A percentile compares a stretch with the other conserved stretches of the same genome.
Evolutionary conservation across 1,140 invertebrate species (phyloP).

Genomic region (Ylistrum balloti): DNA sequence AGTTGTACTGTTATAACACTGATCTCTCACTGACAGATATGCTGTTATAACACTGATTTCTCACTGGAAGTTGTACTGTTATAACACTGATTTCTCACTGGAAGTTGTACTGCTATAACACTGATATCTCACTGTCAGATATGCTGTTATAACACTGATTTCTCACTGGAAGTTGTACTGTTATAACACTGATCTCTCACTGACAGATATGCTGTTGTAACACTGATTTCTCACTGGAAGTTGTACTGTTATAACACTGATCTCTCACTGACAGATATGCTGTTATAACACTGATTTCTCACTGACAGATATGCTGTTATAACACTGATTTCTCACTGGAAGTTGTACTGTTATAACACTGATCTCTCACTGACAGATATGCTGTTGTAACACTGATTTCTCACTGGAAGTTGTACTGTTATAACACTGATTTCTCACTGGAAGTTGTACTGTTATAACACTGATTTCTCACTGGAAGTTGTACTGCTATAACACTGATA

Average conservation of each 20-base stretch:
- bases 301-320: not conserved
- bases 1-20: not conserved
- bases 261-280: not conserved
- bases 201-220: not conserved
- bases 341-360: not conserved
- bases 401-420: slow-evolving; percentile 18
- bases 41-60: not conserved
- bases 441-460: not conserved
- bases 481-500: not conserved
- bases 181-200: not conserved
- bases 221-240: not conserved
- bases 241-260: not conserved
- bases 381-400: not conserved
- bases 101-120: not conserved
- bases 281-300: not conserved
- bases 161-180: slow-evolving; percentile 10
- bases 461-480: not conserved
- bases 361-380: not conserved
- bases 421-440: not conserved
- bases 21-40: slow-evolving; percentile 6
- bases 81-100: not conserved
- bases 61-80: slow-evolving; percentile 21
- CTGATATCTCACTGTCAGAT: not conserved
- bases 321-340: slow-evolving; percentile 19
- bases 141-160: not conserved